Conservation (phyloP, 2,888 invertebrate species). For the Neuroscelio doddi region DNA sequence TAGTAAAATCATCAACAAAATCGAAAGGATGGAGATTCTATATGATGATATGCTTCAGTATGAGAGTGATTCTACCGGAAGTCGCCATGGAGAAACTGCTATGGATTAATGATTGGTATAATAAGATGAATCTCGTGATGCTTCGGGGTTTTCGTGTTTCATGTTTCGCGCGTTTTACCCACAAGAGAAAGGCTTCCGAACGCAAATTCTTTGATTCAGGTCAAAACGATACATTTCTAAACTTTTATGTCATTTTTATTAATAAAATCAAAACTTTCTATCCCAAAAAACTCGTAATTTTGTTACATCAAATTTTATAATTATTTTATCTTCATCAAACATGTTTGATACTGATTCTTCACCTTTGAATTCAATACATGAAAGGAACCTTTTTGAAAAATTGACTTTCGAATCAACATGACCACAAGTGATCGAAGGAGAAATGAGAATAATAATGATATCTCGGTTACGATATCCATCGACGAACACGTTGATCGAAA, state of each 20-base stretch:
- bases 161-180: constrained; percentile 37
- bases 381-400: constrained; percentile 15
- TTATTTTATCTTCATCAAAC: no score
- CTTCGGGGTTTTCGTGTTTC: constrained; percentile 46
- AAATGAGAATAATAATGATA: constrained; percentile 34
- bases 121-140: constrained; percentile 49
- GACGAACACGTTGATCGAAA: constrained; percentile 16
- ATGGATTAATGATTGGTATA: constrained; percentile 45
- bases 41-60: constrained; percentile 30
- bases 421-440: constrained; percentile 27
- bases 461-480: constrained; percentile 4
- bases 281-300: no score
- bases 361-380: constrained; percentile 10
- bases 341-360: constrained; percentile 30
- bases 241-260: no score
- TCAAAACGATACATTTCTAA: constrained; percentile 22
- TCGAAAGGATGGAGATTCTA: constrained; percentile 37
- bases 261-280: no score
- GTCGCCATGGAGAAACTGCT: constrained; percentile 41
- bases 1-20: constrained; percentile 41
- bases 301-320: no score
- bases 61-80: constrained; percentile 47
- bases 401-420: constrained; percentile 33
- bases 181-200: constrained; percentile 43
- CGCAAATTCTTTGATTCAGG: constrained; percentile 23